phyloP scores from a whole-genome alignment of 2,113 vertebrate species.

The Ameiurus melas region DNA sequence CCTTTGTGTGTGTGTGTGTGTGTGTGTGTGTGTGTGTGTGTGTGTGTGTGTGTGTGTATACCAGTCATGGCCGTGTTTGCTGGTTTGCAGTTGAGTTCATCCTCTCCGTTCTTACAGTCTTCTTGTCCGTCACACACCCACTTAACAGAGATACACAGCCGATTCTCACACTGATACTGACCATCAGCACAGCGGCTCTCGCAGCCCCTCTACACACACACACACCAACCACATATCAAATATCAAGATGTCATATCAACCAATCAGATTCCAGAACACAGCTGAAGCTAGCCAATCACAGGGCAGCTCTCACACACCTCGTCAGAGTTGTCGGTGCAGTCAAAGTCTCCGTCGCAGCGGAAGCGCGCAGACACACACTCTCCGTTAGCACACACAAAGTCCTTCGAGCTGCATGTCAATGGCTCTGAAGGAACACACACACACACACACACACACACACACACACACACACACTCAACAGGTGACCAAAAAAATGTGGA shows the following conservation, averaged over 20 bases:
- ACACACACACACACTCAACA: slow-evolving; percentile 1
- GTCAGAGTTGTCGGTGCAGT: slow-evolving; percentile 84
- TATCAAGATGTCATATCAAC: not conserved
- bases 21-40: not conserved
- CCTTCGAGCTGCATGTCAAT: slow-evolving; percentile 81
- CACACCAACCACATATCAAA: slow-evolving; percentile 23
- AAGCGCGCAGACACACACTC: slow-evolving; percentile 84
- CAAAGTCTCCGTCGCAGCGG: slow-evolving; percentile 87
- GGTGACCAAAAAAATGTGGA: not conserved
- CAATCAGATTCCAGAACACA: not conserved
- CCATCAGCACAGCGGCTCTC: slow-evolving; percentile 81
- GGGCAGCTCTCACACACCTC: slow-evolving; percentile 64
- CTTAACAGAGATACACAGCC: slow-evolving; percentile 79
- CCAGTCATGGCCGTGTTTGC: slow-evolving; percentile 52
- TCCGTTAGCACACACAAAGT: slow-evolving; percentile 83
- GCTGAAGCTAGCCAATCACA: not conserved
- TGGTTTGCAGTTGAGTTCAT: slow-evolving; percentile 77
- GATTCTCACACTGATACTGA: slow-evolving; percentile 83
- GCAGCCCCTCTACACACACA: slow-evolving; percentile 77
- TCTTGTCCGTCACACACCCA: slow-evolving; percentile 87
- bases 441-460: slow-evolving; percentile 32
- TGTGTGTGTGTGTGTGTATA: slow-evolving; percentile 17
- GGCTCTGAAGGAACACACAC: slow-evolving; percentile 69
- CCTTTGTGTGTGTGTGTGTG: not conserved
- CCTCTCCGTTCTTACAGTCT: slow-evolving; percentile 84